Base-by-base conservation (phyloP, 2,797 vertebrate genomes). In the Sebastes hubbsi region DNA sequence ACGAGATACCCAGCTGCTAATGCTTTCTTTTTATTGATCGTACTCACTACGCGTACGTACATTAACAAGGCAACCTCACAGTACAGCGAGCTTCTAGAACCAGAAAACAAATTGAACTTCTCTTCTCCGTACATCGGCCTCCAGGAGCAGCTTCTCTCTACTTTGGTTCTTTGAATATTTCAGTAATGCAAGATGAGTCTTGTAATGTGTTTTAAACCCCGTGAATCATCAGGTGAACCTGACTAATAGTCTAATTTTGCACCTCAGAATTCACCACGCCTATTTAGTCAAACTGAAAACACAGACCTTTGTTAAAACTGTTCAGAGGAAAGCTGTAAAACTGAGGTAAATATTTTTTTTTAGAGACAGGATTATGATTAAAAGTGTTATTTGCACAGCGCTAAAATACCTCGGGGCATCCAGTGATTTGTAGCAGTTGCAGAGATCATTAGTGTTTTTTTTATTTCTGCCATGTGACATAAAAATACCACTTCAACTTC, bases 181-280 rank as follows among this genome's bases (percentile, higher is more conserved):
- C 13, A n/a, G 9, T 24, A 60, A 32, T 25, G 24, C 38, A 6
- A n/a, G 8, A 52, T 7, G 18, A 52, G 16, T 67, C 10, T 16
- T 8, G 8, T 27, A 14, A 49, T 58, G 58, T 16, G 49, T 49
- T 18, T 54, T 62, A 46, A 67, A 18, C 29, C 18, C 22, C 22
- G 1, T 70, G 72, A 71, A 16, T 71, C 61, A 66, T 1, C 9
- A 1, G 30, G 5, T 24, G 32, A 22, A 4, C 46, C 56, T 60
- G 69, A 67, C 68, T 72, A 72, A 61, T 66, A 7, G 8, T 71
- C 68, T 72, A 55, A 72, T 67, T 72, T 67, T 32, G n/a, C 22
- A 65, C 52, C 38, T 75, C 9, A 30, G 59, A 54, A 18, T 46
- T 63, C 69, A 46, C 27, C 36, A 7, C 2, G 9, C 24, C 24